Conservation (phyloP, 2,888 invertebrate species). For the Thymelicus acteon region DNA sequence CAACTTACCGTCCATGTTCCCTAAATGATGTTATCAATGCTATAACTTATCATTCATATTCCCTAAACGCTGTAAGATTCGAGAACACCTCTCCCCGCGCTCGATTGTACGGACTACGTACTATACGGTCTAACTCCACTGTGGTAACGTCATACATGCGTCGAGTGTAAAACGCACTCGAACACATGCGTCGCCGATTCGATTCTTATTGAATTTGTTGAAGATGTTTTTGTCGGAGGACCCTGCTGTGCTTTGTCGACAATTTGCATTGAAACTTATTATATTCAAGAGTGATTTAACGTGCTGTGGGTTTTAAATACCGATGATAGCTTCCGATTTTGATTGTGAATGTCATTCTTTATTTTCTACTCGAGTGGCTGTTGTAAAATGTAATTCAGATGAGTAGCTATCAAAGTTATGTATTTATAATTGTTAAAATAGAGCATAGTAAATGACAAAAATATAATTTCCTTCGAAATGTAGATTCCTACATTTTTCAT, state of each 20-base stretch:
- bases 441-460: too few relatives aligned
- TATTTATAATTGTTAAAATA: too few relatives aligned
- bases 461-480: too few relatives aligned
- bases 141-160: constrained; percentile 41
- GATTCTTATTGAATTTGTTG: constrained; percentile 75
- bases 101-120: neutral
- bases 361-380: neutral
- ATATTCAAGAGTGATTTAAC: constrained; percentile 13
- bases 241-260: constrained; percentile 33
- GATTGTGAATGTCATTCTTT: constrained; percentile 7
- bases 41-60: neutral
- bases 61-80: neutral
- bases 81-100: neutral
- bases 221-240: constrained; percentile 65
- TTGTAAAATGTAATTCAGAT: neutral
- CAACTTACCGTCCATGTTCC: too few relatives aligned
- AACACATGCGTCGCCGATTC: constrained; percentile 76
- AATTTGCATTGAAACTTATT: constrained; percentile 17
- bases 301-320: constrained; percentile 5
- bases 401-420: neutral
- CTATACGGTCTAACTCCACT: neutral
- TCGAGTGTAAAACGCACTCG: constrained; percentile 64
- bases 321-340: constrained; percentile 23
- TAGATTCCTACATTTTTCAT: too few relatives aligned
- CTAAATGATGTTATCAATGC: too few relatives aligned